A percentile compares a stretch with the other conserved stretches of the same genome.
Evolutionary conservation across 2,888 invertebrate species (phyloP).

Genomic region (Tiliacea citrago): DNA sequence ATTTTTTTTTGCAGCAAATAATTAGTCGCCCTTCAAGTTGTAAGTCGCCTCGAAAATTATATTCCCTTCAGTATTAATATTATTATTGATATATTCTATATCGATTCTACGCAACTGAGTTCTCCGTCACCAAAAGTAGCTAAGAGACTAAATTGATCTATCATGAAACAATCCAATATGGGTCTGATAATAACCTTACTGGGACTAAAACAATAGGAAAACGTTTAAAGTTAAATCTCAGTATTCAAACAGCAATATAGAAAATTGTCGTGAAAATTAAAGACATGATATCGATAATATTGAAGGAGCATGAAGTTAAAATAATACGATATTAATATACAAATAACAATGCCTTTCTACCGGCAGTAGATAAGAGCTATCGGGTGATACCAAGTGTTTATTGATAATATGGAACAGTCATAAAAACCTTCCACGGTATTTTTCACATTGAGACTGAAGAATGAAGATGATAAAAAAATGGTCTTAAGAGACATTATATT

Average conservation of each 20-base stretch:
- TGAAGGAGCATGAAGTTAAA: slow-evolving; percentile 31
- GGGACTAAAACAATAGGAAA: background rate
- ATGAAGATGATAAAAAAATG: background rate
- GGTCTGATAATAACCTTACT: no score
- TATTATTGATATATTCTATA: background rate
- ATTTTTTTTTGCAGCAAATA: no score
- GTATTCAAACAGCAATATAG: background rate
- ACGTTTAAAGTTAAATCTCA: background rate
- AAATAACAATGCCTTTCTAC: slow-evolving; percentile 50
- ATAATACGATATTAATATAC: slow-evolving; percentile 50
- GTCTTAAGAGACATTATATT: background rate
- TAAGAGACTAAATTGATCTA: background rate
- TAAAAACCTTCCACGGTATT: slow-evolving; percentile 26
- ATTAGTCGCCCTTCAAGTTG: no score
- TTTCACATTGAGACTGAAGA: slow-evolving; percentile 1
- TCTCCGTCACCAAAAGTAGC: no score
- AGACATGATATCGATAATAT: slow-evolving; percentile 21
- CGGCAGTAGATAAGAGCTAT: slow-evolving; percentile 48
- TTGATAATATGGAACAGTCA: slow-evolving; percentile 29
- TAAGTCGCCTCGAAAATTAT: no score
- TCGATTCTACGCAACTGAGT: background rate
- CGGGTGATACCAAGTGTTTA: slow-evolving; percentile 33
- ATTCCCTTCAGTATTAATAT: background rate
- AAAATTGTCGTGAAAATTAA: slow-evolving; percentile 2
- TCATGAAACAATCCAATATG: background rate